Percentiles rank a stretch among this genome's conserved stretches.
Evolutionary conservation across 1,140 invertebrate genomes (phyloP).

Genomic region (Daktulosphaira vitifoliae): DNA sequence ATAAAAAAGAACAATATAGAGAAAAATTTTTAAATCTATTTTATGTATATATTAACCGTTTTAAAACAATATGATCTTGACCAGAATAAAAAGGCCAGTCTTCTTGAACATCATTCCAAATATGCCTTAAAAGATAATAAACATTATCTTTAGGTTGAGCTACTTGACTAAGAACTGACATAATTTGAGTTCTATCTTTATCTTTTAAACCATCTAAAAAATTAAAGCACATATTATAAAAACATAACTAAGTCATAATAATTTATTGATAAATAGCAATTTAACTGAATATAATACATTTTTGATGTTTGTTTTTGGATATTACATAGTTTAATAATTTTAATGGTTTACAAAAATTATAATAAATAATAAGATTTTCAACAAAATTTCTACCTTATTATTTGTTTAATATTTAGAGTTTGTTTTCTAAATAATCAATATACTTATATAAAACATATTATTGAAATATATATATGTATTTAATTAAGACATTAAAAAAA

Average conservation of each 20-base stretch:
- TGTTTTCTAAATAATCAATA: too few species aligned
- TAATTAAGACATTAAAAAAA: too few species aligned
- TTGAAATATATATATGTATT: too few species aligned
- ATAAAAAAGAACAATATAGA: background rate
- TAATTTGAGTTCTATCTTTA: conserved; percentile 59
- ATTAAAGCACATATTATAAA: conserved; percentile 9
- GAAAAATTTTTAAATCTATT: too few species aligned
- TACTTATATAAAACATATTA: too few species aligned
- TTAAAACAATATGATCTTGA: conserved; percentile 74
- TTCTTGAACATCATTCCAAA: conserved; percentile 87
- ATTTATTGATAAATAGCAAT: background rate
- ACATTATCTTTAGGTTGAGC: conserved; percentile 74
- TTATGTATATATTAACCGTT: conserved; percentile 51
- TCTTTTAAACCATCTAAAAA: conserved; percentile 75
- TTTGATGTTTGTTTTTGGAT: conserved; percentile 8
- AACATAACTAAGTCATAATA: background rate
- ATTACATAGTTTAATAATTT: too few species aligned
- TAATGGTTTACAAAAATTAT: too few species aligned
- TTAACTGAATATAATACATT: background rate
- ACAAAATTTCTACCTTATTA: too few species aligned
- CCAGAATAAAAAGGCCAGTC: conserved; percentile 91
- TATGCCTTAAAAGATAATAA: conserved; percentile 70
- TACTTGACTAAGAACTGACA: conserved; percentile 67
- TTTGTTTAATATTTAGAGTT: too few species aligned
- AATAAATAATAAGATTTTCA: too few species aligned